Evolutionary conservation across 1,140 invertebrate genomes (phyloP), one percentile per base, ranked within the genome.

Genomic region (Sycobia sp.): DNA sequence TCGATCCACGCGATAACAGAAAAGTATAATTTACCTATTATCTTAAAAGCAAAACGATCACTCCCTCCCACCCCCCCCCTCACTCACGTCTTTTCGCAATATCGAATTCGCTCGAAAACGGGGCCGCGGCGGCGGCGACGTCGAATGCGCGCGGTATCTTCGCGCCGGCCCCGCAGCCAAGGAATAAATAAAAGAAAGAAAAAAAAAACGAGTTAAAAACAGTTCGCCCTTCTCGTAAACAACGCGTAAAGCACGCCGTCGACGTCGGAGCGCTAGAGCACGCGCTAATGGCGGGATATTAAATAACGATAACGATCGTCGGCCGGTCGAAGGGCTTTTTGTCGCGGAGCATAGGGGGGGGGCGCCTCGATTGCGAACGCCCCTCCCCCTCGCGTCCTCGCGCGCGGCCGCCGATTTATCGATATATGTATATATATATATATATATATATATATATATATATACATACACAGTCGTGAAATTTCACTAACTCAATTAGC

Each of bases 261-360:
- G 71, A 73, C n/a, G 62, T 67, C 72, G 72, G n/a, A n/a, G n/a
- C 74, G 76, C 70, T 71, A 74, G 75, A 75, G 71, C 71, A n/a
- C n/a, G 73, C 78, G 74, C 75, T 82, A 81, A 82, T 79, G 77
- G 80, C 76, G 76, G 75, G 78, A 80, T 82, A 82, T 81, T 80
- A 80, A 82, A 80, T 79, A 82, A 82, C 77, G 72, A 78, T 81
- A 80, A 80, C 74, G 77, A 81, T 73, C 70, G n/a, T n/a, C n/a
- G n/a, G n/a, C n/a, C 71, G 66, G 73, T 75, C 69, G 73, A 72
- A 58, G 39, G 59, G 44, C 70, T 78, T 79, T 80, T 77, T 75
- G 66, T 57, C 54, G 27, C 43, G 41, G 65, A 66, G 65, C 65
- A 14, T 55, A 59, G 46, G 65, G 58, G 66, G 36, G n/a, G 16